Evolutionary conservation across 1,140 invertebrate genomes (phyloP).

Genomic region (Chymomyza costata): DNA sequence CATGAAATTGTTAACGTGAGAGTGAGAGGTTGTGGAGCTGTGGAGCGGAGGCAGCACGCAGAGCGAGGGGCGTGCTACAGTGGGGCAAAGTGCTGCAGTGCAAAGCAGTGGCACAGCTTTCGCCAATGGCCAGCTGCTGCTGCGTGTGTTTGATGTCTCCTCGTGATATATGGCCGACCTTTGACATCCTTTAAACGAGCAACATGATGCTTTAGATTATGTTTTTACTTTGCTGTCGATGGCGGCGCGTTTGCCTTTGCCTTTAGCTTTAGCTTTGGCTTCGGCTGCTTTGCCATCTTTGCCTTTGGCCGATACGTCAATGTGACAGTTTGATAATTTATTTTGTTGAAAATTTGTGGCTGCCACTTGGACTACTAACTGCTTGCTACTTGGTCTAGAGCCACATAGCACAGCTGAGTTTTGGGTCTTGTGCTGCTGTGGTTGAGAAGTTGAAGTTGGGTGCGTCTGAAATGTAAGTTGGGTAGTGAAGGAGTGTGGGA

Average conservation of each 20-base stretch:
- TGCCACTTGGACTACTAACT: too few relatives aligned
- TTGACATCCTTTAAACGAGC: constrained; percentile 73
- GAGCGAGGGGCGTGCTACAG: too few relatives aligned
- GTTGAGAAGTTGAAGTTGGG: too few relatives aligned
- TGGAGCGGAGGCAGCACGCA: too few relatives aligned
- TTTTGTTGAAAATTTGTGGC: constrained; percentile 65
- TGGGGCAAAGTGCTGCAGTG: too few relatives aligned
- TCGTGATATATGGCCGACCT: constrained; percentile 70
- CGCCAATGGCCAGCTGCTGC: constrained; percentile 24
- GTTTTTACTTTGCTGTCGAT: constrained; percentile 48
- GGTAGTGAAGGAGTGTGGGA: constrained; percentile 2
- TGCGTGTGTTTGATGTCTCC: constrained; percentile 66
- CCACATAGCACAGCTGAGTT: too few relatives aligned
- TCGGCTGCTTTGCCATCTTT: not conserved
- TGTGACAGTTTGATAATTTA: constrained; percentile 73
- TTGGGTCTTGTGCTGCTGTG: too few relatives aligned
- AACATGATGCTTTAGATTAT: constrained; percentile 73
- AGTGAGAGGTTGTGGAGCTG: too few relatives aligned
- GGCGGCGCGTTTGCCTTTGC: constrained; percentile 14
- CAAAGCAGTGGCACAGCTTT: constrained; percentile 13
- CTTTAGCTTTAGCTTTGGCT: not conserved
- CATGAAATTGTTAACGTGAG: constrained; percentile 64
- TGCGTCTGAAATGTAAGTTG: too few relatives aligned
- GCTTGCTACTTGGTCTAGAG: too few relatives aligned
- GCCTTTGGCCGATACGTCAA: constrained; percentile 61